A percentile compares a stretch with the other conserved stretches of the same genome.
These are phyloP conservation scores for Tetranychus cinnabarinus DNA, from an alignment of 1,140 invertebrate genomes.

Conservation along the genomic window DNA sequence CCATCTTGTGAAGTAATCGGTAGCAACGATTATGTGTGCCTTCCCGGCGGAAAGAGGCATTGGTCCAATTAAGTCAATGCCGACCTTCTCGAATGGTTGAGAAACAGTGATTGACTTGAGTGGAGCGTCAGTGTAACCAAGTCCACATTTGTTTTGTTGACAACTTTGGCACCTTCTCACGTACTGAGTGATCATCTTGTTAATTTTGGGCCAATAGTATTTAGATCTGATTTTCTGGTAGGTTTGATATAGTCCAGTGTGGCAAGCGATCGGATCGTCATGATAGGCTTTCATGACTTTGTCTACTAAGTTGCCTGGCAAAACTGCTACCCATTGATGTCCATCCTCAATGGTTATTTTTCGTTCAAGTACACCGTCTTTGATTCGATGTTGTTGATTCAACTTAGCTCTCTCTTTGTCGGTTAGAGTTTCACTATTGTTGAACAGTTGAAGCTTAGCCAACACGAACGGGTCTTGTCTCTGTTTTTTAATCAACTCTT, in stretches of 20 bases:
- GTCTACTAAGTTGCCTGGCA: not conserved
- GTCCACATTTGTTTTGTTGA: not conserved
- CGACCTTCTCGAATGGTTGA: slow-evolving; percentile 12
- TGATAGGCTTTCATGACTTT: not conserved
- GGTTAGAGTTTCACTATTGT: no score
- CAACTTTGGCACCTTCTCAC: not conserved
- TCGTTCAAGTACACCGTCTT: not conserved
- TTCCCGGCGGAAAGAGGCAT: slow-evolving; percentile 12
- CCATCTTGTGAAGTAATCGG: slow-evolving; percentile 16
- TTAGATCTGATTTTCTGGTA: not conserved
- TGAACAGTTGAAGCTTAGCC: no score
- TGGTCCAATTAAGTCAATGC: slow-evolving; percentile 15
- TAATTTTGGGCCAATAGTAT: slow-evolving; percentile 1
- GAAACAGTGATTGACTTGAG: slow-evolving; percentile 1
- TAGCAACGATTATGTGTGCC: slow-evolving; percentile 13
- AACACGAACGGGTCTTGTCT: no score
- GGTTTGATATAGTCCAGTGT: not conserved
- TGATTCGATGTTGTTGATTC: not conserved
- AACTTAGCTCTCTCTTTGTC: no score
- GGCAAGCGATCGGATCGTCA: slow-evolving; percentile 1
- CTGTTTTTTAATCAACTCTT: no score
- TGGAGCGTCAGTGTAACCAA: no score
- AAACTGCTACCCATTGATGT: not conserved
- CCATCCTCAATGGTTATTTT: not conserved
- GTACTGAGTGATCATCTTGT: not conserved